phyloP scores from a whole-genome alignment of 2,888 invertebrate species.

The Melinaea menophilus region DNA sequence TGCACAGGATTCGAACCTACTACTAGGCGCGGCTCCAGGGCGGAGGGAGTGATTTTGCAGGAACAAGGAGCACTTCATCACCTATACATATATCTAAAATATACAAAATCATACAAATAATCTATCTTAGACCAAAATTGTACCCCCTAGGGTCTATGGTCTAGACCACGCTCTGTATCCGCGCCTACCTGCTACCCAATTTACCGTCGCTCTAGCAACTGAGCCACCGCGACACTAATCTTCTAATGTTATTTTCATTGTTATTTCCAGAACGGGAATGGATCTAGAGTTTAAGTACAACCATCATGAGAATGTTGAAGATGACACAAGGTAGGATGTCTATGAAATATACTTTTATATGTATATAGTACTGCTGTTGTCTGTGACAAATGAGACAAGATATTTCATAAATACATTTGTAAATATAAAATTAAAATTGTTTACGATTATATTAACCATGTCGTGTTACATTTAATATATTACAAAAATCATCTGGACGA shows the following conservation, averaged over 20 bases:
- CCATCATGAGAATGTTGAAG: conserved; percentile 16
- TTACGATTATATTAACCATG: neutral
- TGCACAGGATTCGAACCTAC: neutral
- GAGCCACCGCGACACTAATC: neutral
- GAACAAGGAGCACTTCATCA: too few species aligned
- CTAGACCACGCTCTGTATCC: too few species aligned
- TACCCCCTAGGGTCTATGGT: too few species aligned
- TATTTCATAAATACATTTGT: neutral
- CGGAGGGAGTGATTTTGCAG: too few species aligned
- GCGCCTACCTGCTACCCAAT: too few species aligned
- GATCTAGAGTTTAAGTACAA: conserved; percentile 10
- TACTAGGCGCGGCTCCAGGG: neutral
- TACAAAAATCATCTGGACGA: neutral
- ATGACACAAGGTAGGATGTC: neutral
- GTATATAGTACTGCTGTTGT: neutral
- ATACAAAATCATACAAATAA: too few species aligned
- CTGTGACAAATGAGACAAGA: neutral
- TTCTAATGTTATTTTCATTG: neutral
- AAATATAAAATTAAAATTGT: neutral
- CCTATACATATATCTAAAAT: too few species aligned
- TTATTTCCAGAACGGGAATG: conserved; percentile 24
- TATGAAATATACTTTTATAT: neutral
- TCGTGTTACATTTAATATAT: neutral
- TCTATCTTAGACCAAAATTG: too few species aligned
- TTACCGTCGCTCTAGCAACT: neutral